phyloP scores from a whole-genome alignment of 2,797 vertebrate species.

The Mallotus villosus region DNA sequence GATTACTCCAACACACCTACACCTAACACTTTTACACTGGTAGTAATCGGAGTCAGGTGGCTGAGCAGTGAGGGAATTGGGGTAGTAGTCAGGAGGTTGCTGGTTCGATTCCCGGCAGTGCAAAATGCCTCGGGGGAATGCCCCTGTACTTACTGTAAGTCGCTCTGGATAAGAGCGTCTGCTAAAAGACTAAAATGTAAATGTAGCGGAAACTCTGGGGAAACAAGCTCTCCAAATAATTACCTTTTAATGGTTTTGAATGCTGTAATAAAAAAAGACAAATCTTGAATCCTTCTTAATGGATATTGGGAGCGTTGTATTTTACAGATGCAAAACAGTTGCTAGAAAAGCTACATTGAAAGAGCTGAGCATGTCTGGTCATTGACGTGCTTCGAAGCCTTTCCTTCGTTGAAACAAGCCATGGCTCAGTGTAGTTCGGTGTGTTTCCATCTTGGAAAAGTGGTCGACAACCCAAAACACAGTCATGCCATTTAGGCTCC shows the following conservation, averaged over 20 bases:
- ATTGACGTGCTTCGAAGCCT: slow-evolving; percentile 31
- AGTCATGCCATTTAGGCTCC: slow-evolving; percentile 40
- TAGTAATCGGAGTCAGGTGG: too few species aligned
- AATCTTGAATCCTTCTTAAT: slow-evolving; percentile 26
- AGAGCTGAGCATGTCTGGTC: slow-evolving; percentile 21
- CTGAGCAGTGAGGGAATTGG: too few species aligned
- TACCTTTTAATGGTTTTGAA: too few species aligned
- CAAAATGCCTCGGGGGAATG: too few species aligned
- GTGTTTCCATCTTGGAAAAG: slow-evolving; percentile 45
- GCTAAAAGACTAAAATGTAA: too few species aligned
- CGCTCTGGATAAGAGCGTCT: too few species aligned
- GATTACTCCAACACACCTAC: slow-evolving; percentile 41
- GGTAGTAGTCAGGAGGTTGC: too few species aligned
- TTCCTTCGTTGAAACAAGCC: slow-evolving; percentile 42
- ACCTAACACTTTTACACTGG: slow-evolving; percentile 34
- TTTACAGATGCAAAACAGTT: slow-evolving; percentile 19
- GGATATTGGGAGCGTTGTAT: slow-evolving; percentile 9
- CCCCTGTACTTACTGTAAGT: too few species aligned
- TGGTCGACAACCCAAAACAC: slow-evolving; percentile 37
- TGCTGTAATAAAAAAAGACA: too few species aligned
- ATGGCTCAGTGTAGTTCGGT: slow-evolving; percentile 34
- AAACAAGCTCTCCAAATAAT: slow-evolving; percentile 22
- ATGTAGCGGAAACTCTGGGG: neutral
- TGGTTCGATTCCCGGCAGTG: too few species aligned
- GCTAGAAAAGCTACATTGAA: slow-evolving; percentile 25